phyloP scores from a whole-genome alignment of 2,113 vertebrate genomes.

The Ramphastos sulfuratus region DNA sequence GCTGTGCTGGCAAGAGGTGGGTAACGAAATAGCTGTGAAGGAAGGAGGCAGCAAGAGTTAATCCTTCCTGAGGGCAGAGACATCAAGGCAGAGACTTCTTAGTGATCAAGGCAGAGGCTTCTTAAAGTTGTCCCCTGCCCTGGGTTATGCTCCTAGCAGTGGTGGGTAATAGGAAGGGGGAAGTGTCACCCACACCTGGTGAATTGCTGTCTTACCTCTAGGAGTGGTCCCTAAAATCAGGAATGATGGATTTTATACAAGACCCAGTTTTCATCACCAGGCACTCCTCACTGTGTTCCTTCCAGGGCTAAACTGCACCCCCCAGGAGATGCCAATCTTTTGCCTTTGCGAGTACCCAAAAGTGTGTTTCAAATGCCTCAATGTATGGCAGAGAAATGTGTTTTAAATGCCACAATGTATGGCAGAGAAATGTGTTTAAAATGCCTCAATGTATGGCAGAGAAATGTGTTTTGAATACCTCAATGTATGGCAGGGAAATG shows the following conservation, averaged over 20 bases:
- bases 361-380: not conserved
- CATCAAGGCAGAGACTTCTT: not conserved
- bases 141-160: not conserved
- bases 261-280: not conserved
- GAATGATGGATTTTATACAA: not conserved
- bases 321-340: not conserved
- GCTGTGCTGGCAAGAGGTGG: not conserved
- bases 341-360: not conserved
- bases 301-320: not conserved
- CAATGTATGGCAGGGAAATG: too few relatives aligned
- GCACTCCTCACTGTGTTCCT: not conserved
- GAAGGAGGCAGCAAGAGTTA: not conserved
- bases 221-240: not conserved
- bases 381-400: not conserved
- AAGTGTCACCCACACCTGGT: not conserved
- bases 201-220: not conserved
- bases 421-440: too few relatives aligned
- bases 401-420: too few relatives aligned
- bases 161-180: not conserved
- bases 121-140: not conserved
- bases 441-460: too few relatives aligned
- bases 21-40: slow-evolving; percentile 13
- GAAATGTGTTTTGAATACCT: too few relatives aligned
- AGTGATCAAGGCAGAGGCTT: not conserved
- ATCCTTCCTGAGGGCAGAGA: not conserved